These are phyloP conservation scores for Allolobophora icterica DNA, from an alignment of 2,888 invertebrate species.

Conservation along the genomic window DNA sequence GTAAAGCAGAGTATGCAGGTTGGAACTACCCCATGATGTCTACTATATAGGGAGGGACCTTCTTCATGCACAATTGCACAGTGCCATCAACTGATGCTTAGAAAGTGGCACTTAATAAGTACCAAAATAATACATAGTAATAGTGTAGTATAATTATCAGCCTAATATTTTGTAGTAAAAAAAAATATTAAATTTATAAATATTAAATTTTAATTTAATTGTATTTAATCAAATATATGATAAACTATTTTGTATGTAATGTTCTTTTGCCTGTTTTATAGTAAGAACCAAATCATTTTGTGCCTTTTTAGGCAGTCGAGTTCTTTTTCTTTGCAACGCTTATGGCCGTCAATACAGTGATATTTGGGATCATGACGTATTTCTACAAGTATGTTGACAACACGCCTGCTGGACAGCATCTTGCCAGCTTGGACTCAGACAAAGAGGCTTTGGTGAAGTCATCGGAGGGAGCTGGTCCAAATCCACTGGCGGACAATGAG, in stretches of 20 bases:
- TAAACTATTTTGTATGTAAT: too few species aligned
- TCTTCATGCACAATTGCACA: too few species aligned
- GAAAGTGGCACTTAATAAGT: too few species aligned
- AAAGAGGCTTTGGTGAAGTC: background rate
- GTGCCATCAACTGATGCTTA: too few species aligned
- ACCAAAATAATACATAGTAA: too few species aligned
- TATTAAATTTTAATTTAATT: too few species aligned
- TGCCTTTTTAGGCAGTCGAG: constrained; percentile 75
- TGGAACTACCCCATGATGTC: too few species aligned
- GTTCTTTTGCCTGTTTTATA: background rate
- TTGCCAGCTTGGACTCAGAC: background rate
- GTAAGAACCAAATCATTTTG: background rate
- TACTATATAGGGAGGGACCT: too few species aligned
- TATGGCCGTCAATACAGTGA: constrained; percentile 82
- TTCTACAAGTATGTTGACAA: constrained; percentile 72
- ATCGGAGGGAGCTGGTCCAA: background rate
- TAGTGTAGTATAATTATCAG: background rate
- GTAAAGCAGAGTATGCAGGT: too few species aligned
- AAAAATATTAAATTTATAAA: too few species aligned
- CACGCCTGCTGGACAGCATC: background rate
- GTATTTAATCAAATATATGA: too few species aligned
- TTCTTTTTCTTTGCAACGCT: constrained; percentile 85
- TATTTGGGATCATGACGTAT: constrained; percentile 81
- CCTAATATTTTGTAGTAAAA: background rate
- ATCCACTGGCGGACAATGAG: background rate